Percentiles rank a stretch among this genome's conserved stretches.
Conservation (phyloP, 2,888 invertebrate genomes). For the Eutolmus rufibarbis region DNA sequence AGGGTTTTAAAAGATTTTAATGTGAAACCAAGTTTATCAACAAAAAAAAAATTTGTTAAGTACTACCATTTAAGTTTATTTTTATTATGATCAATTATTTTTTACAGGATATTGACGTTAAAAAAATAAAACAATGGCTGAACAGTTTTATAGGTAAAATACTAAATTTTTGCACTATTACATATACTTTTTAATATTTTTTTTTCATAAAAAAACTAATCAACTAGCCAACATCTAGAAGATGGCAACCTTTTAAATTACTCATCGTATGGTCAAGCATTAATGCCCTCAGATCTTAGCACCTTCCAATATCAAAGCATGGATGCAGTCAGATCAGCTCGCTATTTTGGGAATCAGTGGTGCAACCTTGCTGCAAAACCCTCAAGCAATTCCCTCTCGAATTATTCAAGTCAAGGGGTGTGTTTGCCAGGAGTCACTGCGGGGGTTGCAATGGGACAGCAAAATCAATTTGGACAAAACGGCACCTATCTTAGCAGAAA, state of each 20-base stretch:
- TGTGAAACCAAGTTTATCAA: too few relatives aligned
- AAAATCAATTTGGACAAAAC: background rate
- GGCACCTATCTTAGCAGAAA: constrained; percentile 55
- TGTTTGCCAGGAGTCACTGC: background rate
- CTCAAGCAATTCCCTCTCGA: background rate
- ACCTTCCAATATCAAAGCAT: background rate
- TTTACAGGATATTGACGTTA: background rate
- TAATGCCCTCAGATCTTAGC: background rate
- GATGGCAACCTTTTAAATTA: constrained; percentile 7
- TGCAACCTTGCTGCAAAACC: constrained; percentile 35
- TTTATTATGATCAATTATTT: background rate
- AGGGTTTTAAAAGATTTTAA: too few relatives aligned
- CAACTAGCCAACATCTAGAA: background rate
- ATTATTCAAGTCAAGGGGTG: background rate
- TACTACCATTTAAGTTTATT: too few relatives aligned
- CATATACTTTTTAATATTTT: background rate
- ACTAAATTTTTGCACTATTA: background rate
- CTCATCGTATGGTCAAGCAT: background rate
- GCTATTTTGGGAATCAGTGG: constrained; percentile 41
- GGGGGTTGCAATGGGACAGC: background rate
- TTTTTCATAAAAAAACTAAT: background rate
- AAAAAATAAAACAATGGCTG: constrained; percentile 6
- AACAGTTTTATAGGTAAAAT: constrained; percentile 11
- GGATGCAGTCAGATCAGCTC: background rate
- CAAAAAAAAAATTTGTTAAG: too few relatives aligned